Conservation (phyloP, 2,113 vertebrate genomes). For the Amphiprion percula region DNA sequence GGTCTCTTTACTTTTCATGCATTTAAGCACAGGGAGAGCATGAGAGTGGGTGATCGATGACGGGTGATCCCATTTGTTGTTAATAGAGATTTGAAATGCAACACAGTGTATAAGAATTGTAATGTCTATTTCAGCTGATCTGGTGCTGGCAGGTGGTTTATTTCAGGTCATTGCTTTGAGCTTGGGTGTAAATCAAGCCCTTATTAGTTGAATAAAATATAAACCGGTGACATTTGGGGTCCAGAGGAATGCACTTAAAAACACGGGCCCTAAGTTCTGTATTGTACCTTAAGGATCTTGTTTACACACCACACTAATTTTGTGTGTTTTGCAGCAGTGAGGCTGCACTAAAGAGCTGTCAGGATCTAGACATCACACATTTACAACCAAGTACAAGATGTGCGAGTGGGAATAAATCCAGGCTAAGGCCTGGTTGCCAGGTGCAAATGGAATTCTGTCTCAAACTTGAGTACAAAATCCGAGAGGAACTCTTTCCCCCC, state of each 20-base stretch:
- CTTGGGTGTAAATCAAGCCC: not conserved
- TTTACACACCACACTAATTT: not conserved
- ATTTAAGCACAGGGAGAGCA: not conserved
- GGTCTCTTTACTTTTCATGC: not conserved
- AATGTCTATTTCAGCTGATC: not conserved
- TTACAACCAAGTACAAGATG: slow-evolving; percentile 18
- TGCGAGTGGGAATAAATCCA: slow-evolving; percentile 8
- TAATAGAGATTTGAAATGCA: not conserved
- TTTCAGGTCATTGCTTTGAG: not conserved
- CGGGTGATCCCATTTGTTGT: not conserved
- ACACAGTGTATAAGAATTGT: not conserved
- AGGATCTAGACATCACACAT: slow-evolving; percentile 4
- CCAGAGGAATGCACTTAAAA: not conserved
- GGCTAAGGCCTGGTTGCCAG: not conserved
- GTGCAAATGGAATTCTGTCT: no score
- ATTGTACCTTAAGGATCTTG: not conserved
- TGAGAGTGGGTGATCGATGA: no score
- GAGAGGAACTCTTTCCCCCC: no score
- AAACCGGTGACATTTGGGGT: not conserved
- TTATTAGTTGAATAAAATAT: not conserved
- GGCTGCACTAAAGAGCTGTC: not conserved
- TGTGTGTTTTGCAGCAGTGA: not conserved
- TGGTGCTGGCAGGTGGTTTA: not conserved
- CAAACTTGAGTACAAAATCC: no score
- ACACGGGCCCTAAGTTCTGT: not conserved